A percentile compares a stretch with the other conserved stretches of the same genome.
Evolutionary conservation across 2,888 invertebrate genomes (phyloP).

Genomic region (Drosophila ustulata): DNA sequence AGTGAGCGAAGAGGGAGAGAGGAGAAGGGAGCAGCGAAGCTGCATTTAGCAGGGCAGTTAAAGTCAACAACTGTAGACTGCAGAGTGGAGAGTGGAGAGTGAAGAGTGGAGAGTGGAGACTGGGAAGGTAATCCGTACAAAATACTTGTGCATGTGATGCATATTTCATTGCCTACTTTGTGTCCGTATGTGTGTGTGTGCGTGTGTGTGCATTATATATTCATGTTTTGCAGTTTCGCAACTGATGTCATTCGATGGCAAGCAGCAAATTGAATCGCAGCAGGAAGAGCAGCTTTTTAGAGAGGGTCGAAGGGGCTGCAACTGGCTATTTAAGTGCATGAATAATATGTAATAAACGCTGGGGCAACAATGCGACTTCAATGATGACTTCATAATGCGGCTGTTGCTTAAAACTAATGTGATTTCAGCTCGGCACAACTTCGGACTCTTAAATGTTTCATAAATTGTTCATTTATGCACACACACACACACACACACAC

Average conservation of each 20-base stretch:
- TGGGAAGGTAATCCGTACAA: constrained; percentile 48
- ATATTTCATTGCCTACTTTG: constrained; percentile 47
- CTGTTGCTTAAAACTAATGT: constrained; percentile 40
- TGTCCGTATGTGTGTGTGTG: constrained; percentile 5
- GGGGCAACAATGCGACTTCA: no score
- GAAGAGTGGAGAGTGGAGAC: not conserved
- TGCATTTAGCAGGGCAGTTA: constrained; percentile 41
- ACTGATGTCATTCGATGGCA: constrained; percentile 41
- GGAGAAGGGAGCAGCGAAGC: constrained; percentile 2
- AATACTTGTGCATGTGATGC: constrained; percentile 58
- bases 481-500: constrained; percentile 9
- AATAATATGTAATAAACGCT: constrained; percentile 51
- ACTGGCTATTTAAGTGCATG: constrained; percentile 36
- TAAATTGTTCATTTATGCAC: constrained; percentile 66
- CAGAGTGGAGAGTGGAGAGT: not conserved
- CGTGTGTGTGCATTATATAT: constrained; percentile 39
- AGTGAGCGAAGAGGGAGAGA: not conserved
- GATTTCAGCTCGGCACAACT: constrained; percentile 22
- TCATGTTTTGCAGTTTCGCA: constrained; percentile 36
- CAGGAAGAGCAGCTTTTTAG: not conserved
- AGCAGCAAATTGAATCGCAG: constrained; percentile 39
- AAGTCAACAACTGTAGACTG: constrained; percentile 43
- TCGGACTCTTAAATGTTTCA: constrained; percentile 49
- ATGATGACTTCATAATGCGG: constrained; percentile 45
- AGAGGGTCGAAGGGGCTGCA: no score